These are phyloP conservation scores for Scolopax mira DNA, from an alignment of 2,113 vertebrate species.

Conservation along the genomic window DNA sequence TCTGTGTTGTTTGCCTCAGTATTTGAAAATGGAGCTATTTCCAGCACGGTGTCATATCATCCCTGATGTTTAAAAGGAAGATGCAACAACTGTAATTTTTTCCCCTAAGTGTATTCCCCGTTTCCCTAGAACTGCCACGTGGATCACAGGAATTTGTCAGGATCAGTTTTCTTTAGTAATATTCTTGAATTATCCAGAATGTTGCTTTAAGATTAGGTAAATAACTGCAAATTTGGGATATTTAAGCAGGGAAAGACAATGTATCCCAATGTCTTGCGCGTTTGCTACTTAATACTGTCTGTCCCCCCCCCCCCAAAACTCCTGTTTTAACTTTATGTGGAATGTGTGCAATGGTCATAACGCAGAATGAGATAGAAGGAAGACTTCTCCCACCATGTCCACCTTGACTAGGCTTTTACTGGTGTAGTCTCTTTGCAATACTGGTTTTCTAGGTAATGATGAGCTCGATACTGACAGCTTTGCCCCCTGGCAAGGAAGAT, in stretches of 20 bases:
- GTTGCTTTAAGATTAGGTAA: background rate
- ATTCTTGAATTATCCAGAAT: background rate
- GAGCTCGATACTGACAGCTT: background rate
- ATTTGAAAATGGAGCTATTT: background rate
- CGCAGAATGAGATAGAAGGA: background rate
- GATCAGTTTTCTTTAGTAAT: background rate
- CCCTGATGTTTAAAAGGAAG: background rate
- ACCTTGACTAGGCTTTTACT: background rate
- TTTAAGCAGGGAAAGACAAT: background rate
- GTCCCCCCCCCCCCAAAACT: background rate
- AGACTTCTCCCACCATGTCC: background rate
- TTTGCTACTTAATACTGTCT: background rate
- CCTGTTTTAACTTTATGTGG: background rate
- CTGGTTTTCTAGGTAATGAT: background rate
- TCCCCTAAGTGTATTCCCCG: background rate
- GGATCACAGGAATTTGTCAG: background rate
- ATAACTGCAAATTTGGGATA: background rate
- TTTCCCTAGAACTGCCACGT: background rate
- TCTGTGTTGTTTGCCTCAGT: background rate
- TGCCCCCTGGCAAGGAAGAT: background rate
- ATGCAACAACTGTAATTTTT: background rate
- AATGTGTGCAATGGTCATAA: background rate
- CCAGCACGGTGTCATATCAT: background rate
- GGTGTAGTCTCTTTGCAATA: background rate
- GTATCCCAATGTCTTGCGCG: background rate